phyloP scores from a whole-genome alignment of 2,888 invertebrate species.

The Azorinus chamasolen region DNA sequence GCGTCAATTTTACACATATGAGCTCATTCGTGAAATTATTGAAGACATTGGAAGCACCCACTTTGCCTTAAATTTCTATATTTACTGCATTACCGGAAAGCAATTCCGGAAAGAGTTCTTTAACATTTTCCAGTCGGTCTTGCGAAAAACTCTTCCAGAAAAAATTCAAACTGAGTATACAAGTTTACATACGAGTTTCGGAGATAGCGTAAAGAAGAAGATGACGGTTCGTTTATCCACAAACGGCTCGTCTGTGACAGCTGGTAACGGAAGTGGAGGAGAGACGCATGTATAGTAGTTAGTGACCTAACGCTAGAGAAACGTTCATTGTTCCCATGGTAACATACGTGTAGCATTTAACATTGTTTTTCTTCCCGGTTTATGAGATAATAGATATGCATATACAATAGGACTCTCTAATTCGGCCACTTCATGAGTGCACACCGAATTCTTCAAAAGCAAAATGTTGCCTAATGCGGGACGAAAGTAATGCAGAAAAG shows the following conservation, averaged over 20 bases:
- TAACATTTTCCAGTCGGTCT: constrained; percentile 64
- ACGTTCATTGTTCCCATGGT: too few species aligned
- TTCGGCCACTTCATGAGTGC: too few species aligned
- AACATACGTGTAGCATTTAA: too few species aligned
- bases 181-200: constrained; percentile 66
- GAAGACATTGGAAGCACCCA: constrained; percentile 84
- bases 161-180: constrained; percentile 74
- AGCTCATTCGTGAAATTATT: constrained; percentile 73
- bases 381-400: too few species aligned
- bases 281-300: constrained; percentile 25
- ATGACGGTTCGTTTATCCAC: constrained; percentile 67
- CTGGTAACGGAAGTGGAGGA: constrained; percentile 11
- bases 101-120: constrained; percentile 83
- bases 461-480: too few species aligned
- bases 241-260: constrained; percentile 30
- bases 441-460: too few species aligned
- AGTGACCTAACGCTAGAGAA: too few species aligned
- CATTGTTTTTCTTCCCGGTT: too few species aligned
- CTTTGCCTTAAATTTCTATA: constrained; percentile 85
- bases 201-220: constrained; percentile 59
- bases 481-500: too few species aligned
- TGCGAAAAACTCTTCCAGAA: constrained; percentile 63
- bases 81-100: constrained; percentile 85
- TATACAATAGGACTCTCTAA: too few species aligned
- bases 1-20: constrained; percentile 78